Evolutionary conservation across 1,140 invertebrate genomes (phyloP), one percentile per base, ranked within the genome.

Genomic region (Bombus waltoni): DNA sequence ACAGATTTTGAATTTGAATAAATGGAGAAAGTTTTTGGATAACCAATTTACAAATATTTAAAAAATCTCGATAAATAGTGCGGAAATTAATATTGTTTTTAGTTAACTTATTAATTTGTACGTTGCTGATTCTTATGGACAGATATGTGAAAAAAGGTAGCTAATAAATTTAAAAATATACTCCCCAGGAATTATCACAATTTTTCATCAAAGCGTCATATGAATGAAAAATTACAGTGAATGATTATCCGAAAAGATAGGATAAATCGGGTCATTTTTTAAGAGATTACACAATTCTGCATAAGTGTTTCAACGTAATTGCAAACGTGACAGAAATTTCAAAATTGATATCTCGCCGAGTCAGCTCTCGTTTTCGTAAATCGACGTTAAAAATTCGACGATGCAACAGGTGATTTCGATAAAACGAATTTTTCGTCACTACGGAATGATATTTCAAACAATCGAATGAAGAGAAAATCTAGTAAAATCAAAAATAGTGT

Each of bases 401-500:
- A 32, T 65, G 75, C 75, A 65, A 78, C 75, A 78, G 59, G 38
- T 78, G 57, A 78, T 42, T 65, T 40, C n/a, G 9, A 32, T 42
- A 28, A 13, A 75, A 53, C 22, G 5, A 75, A 25, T 32, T 73
- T 42, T 73, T 28, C 38, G 3, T 40, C 1, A 32, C 15, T 42
- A 3, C 28, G 0, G 1, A n/a, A 72, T 2, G 9, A 44, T 22
- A 32, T 18, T 74, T 22, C 2, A n/a, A 28, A 35, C n/a, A 25
- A 53, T 53, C 8, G 1, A 13, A 11, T 3, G 10, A 62, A 62
- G 18, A 32, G 15, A 44, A 66, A 59, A 73, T 32, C 1, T 44
- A 9, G 9, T 22, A 35, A 22, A 42, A 35, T 1, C 11, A n/a
- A 32, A 32, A 11, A 32, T 28, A 42, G 5, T n/a, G 10, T 28